phyloP scores from a whole-genome alignment of 2,888 invertebrate species.

The Gonocerus acuteangulatus region DNA sequence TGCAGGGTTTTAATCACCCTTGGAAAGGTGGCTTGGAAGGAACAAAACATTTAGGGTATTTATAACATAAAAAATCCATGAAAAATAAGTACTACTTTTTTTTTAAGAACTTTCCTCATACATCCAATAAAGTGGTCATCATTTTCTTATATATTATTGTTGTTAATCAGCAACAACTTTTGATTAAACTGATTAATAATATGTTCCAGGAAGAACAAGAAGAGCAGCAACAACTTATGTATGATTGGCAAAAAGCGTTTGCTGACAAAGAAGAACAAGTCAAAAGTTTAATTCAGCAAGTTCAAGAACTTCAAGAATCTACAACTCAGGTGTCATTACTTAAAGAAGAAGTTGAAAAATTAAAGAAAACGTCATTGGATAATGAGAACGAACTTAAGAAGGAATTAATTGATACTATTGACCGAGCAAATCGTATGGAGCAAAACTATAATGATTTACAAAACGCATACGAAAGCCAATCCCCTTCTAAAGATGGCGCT shows the following conservation, averaged over 20 bases:
- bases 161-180: too few species aligned
- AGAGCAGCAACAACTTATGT: constrained; percentile 46
- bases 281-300: constrained; percentile 49
- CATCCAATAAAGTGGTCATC: too few species aligned
- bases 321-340: constrained; percentile 56
- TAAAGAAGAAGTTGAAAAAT: constrained; percentile 20
- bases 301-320: constrained; percentile 54
- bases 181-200: too few species aligned
- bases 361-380: constrained; percentile 25
- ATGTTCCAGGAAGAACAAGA: constrained; percentile 46
- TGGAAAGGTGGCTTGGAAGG: too few species aligned
- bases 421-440: constrained; percentile 30
- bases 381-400: constrained; percentile 30
- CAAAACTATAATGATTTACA: constrained; percentile 28
- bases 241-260: constrained; percentile 47
- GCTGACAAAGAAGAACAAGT: constrained; percentile 46
- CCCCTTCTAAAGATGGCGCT: constrained; percentile 7
- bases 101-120: too few species aligned
- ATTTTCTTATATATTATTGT: too few species aligned
- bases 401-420: constrained; percentile 32
- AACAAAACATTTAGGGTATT: too few species aligned
- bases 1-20: too few species aligned
- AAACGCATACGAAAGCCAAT: constrained; percentile 16
- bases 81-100: too few species aligned
- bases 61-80: too few species aligned